phyloP scores from a whole-genome alignment of 2,113 vertebrate species.

The Oophaga pumilio region DNA sequence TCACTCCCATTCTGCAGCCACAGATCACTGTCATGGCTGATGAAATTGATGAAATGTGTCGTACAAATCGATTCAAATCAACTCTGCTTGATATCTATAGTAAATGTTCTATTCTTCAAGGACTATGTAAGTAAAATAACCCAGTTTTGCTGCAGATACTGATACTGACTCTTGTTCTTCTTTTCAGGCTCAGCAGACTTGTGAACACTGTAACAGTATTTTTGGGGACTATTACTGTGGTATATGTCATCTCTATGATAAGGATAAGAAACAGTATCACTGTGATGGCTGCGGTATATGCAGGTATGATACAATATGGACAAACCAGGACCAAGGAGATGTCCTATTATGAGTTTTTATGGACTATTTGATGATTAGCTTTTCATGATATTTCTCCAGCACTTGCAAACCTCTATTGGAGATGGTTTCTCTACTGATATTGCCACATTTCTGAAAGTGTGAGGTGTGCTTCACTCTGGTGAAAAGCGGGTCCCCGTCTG shows the following conservation, averaged over 20 bases:
- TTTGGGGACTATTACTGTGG: slow-evolving; percentile 95
- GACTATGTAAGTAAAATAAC: no score
- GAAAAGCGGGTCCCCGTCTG: no score
- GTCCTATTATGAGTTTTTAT: not conserved
- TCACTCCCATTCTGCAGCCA: no score
- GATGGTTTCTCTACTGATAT: not conserved
- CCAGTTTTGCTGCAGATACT: not conserved
- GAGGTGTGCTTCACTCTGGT: no score
- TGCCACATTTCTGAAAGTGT: not conserved
- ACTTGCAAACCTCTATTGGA: not conserved
- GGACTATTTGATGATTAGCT: not conserved
- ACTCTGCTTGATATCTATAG: not conserved
- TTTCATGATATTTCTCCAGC: not conserved
- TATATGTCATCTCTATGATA: slow-evolving; percentile 92
- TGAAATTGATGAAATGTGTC: no score
- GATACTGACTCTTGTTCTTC: slow-evolving; percentile 21
- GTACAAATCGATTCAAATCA: no score
- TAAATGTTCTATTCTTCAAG: no score
- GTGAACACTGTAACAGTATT: slow-evolving; percentile 77
- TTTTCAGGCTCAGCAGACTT: slow-evolving; percentile 83
- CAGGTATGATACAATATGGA: slow-evolving; percentile 72
- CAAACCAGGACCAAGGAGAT: not conserved
- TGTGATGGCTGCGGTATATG: slow-evolving; percentile 91
- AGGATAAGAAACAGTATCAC: slow-evolving; percentile 94
- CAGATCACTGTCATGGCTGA: no score